These are phyloP conservation scores for Spizaetus ornatus DNA, from an alignment of 2,113 vertebrate species.

Conservation along the genomic window DNA sequence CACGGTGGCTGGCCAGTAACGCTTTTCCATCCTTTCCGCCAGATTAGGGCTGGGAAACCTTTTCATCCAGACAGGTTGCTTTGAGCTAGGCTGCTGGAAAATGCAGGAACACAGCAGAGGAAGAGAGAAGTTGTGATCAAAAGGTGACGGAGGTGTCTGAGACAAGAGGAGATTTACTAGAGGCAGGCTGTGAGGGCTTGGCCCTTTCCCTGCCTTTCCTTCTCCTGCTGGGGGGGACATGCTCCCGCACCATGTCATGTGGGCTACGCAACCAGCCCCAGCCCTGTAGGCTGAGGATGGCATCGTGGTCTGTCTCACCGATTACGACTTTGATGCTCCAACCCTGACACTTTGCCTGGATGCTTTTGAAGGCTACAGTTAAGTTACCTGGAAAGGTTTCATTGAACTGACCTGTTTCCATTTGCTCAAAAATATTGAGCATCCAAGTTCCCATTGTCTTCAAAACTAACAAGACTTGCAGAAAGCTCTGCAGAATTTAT, in stretches of 20 bases:
- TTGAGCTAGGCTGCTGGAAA: neutral
- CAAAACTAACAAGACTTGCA: neutral
- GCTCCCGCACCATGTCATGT: neutral
- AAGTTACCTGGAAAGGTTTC: neutral
- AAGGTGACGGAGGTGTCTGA: neutral
- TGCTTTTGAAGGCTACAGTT: neutral
- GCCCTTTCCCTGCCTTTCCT: neutral
- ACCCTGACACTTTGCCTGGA: neutral
- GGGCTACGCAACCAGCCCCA: too few relatives aligned
- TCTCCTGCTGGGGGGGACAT: neutral
- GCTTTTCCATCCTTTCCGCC: neutral
- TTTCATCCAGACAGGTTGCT: neutral
- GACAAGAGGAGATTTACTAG: neutral
- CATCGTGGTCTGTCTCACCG: neutral
- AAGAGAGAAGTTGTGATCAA: neutral
- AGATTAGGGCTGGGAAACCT: neutral
- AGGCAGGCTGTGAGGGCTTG: neutral
- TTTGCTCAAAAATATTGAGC: neutral
- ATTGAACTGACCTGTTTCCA: neutral
- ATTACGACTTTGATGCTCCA: neutral
- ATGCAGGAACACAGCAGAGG: neutral
- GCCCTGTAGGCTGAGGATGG: neutral
- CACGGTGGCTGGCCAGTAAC: fast-evolving
- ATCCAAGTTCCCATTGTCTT: neutral
- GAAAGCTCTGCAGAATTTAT: neutral